Evolutionary conservation across 2,888 invertebrate species (phyloP).

Genomic region (Luperina testacea): DNA sequence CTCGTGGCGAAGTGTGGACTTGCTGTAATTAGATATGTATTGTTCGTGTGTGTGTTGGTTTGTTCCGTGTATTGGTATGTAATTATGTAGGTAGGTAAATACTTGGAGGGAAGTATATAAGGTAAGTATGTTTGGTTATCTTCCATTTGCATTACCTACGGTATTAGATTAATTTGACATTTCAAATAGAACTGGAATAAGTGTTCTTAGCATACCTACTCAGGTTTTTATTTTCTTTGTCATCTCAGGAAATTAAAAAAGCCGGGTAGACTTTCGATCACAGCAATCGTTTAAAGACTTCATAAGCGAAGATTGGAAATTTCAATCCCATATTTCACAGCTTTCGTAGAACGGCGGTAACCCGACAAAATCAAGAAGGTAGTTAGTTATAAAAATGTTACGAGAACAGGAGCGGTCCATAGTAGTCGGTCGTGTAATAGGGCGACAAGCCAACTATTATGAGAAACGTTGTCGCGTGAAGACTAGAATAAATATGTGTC

Average conservation of each 20-base stretch:
- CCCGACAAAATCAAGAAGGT: slow-evolving; percentile 54
- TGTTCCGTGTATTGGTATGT: neutral
- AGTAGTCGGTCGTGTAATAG: slow-evolving; percentile 68
- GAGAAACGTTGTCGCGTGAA: slow-evolving; percentile 69
- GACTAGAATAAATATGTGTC: slow-evolving; percentile 42
- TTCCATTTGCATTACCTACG: neutral
- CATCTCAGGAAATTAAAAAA: neutral
- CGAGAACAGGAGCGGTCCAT: slow-evolving; percentile 46
- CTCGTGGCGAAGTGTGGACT: slow-evolving; percentile 3
- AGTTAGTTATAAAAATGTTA: slow-evolving; percentile 62
- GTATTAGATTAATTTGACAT: neutral
- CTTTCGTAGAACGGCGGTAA: slow-evolving; percentile 27
- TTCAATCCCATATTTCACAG: slow-evolving; percentile 21
- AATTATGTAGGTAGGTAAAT: neutral
- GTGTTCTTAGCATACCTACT: neutral
- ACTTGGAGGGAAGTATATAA: neutral
- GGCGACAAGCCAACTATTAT: slow-evolving; percentile 73
- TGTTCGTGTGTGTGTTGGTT: neutral
- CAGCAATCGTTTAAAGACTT: neutral
- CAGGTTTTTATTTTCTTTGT: neutral
- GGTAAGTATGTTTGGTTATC: neutral
- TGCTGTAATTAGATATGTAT: neutral
- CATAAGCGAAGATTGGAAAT: slow-evolving; percentile 5
- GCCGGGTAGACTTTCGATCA: neutral
- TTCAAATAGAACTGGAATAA: neutral